phyloP scores from a whole-genome alignment of 1,140 invertebrate species.

The Fragariocoptes setiger region DNA sequence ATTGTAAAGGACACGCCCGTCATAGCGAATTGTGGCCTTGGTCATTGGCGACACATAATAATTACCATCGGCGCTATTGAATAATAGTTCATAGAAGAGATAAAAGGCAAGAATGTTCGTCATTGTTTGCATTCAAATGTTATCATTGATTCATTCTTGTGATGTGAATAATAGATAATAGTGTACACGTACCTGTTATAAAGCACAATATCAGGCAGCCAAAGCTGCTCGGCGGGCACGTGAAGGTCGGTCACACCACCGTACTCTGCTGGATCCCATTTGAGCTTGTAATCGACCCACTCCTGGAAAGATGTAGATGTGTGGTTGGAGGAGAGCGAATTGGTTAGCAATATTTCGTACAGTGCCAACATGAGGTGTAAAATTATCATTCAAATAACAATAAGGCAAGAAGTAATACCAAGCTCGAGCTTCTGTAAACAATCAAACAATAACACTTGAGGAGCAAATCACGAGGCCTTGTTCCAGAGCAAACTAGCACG shows the following conservation, averaged over 20 bases:
- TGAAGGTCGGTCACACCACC: slow-evolving; percentile 21
- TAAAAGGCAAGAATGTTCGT: neutral
- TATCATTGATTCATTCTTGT: neutral
- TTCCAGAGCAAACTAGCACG: no score
- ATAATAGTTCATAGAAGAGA: neutral
- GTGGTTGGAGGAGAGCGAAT: no score
- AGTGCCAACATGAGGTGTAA: no score
- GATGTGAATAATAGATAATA: slow-evolving; percentile 1
- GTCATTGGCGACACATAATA: slow-evolving; percentile 92
- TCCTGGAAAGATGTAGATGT: no score
- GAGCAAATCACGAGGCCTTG: no score
- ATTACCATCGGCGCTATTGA: slow-evolving; percentile 63
- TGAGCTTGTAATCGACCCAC: slow-evolving; percentile 22
- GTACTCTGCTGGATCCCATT: slow-evolving; percentile 22
- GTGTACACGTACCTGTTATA: slow-evolving; percentile 19
- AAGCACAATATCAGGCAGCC: slow-evolving; percentile 21
- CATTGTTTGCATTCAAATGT: neutral
- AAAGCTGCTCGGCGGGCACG: slow-evolving; percentile 22
- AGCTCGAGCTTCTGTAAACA: no score
- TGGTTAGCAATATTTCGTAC: no score
- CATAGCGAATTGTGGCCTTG: slow-evolving; percentile 44
- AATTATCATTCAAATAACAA: no score
- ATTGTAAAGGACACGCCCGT: slow-evolving; percentile 25
- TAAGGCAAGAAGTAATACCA: no score
- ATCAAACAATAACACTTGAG: no score